Percentiles rank a stretch among this genome's conserved stretches.
Evolutionary conservation across 2,113 vertebrate genomes (phyloP).

Genomic region (Excalfactoria chinensis): DNA sequence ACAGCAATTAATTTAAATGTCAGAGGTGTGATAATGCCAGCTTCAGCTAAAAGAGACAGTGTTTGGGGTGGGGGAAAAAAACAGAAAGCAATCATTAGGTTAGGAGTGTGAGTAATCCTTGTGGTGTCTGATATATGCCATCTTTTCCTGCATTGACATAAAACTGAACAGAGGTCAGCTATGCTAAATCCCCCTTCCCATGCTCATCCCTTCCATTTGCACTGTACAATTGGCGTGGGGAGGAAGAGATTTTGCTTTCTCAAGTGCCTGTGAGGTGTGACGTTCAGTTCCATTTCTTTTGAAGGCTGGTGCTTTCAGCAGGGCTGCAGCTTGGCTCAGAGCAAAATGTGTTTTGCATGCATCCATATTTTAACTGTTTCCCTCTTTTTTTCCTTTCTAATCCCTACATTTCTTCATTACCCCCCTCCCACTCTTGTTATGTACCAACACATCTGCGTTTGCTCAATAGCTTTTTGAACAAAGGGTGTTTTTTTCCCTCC

Average conservation of each 20-base stretch:
- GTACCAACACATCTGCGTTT: neutral
- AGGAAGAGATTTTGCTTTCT: neutral
- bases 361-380: neutral
- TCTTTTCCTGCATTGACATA: neutral
- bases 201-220: neutral
- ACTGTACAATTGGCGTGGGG: neutral
- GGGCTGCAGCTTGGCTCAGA: neutral
- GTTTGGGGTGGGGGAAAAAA: neutral
- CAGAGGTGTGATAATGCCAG: neutral
- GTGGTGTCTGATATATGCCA: neutral
- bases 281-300: neutral
- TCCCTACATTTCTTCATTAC: neutral
- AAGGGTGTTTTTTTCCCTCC: neutral
- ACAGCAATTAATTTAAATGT: neutral
- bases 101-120: fast-evolving
- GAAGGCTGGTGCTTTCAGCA: neutral
- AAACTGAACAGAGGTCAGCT: slow-evolving; percentile 38
- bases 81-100: neutral
- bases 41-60: neutral
- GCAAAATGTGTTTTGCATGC: neutral
- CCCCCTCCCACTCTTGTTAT: neutral
- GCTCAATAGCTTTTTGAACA: neutral
- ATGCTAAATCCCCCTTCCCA: neutral
- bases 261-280: neutral
- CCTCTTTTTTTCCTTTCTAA: neutral